Evolutionary conservation across 1,140 invertebrate genomes (phyloP).

Genomic region (Drosophila pseudoananassae): DNA sequence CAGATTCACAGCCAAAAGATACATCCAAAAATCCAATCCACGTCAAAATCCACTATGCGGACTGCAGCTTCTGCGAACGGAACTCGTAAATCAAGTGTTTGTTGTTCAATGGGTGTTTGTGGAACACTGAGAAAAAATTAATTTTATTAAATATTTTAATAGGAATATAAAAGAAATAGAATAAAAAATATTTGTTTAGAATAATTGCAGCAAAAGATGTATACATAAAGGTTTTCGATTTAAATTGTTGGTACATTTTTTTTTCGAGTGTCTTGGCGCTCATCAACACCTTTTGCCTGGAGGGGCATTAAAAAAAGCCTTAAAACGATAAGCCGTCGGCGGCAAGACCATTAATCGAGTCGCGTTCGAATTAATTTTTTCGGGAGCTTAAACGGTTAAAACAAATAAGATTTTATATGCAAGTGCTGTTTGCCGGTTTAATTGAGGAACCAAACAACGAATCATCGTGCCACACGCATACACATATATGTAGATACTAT

Average conservation of each 20-base stretch:
- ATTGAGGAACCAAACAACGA: conserved; percentile 33
- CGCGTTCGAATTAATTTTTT: conserved; percentile 20
- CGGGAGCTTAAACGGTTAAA: conserved; percentile 17
- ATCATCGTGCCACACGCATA: conserved; percentile 33
- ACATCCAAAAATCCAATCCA: conserved; percentile 8
- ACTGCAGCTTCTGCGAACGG: conserved; percentile 36
- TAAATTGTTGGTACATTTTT: not conserved
- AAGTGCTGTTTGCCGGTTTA: conserved; percentile 27
- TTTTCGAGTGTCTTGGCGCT: not conserved
- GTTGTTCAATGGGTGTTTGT: not conserved
- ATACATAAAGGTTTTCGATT: no score
- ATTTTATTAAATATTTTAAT: no score
- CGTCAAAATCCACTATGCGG: conserved; percentile 7
- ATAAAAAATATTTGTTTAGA: no score
- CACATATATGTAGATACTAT: conserved; percentile 12
- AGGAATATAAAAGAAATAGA: no score
- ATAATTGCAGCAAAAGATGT: no score
- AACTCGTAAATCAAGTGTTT: conserved; percentile 51
- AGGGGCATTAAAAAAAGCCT: conserved; percentile 3
- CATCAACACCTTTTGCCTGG: conserved; percentile 23
- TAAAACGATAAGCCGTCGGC: conserved; percentile 13
- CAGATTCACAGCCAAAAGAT: conserved; percentile 19
- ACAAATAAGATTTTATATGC: conserved; percentile 37
- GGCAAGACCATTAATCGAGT: conserved; percentile 18
- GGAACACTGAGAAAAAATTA: not conserved